Evolutionary conservation across 2,888 invertebrate species (phyloP).

Genomic region (Candidula unifasciata): DNA sequence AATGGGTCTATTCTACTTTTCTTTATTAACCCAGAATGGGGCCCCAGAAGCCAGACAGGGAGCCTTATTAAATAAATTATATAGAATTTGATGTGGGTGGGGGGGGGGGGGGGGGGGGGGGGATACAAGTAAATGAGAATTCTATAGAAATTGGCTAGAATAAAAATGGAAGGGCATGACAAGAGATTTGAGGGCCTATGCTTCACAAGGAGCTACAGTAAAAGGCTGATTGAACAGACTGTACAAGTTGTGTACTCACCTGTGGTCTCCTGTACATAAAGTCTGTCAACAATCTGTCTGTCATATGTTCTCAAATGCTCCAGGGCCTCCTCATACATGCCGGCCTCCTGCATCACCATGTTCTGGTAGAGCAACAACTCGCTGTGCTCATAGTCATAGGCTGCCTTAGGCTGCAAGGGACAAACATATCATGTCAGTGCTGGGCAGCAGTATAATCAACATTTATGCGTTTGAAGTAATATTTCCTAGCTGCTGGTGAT

Average conservation of each 20-base stretch:
- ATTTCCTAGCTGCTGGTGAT: too few relatives aligned
- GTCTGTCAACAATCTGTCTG: constrained; percentile 94
- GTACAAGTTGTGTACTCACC: constrained; percentile 81
- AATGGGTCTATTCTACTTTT: too few relatives aligned
- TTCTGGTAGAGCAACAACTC: constrained; percentile 98
- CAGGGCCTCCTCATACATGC: constrained; percentile 89
- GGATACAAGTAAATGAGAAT: too few relatives aligned
- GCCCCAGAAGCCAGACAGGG: too few relatives aligned
- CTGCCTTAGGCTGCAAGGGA: constrained; percentile 71
- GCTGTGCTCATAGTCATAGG: constrained; percentile 94
- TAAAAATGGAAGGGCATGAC: too few relatives aligned
- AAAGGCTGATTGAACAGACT: background rate
- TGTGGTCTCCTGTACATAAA: constrained; percentile 93
- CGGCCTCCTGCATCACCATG: constrained; percentile 94
- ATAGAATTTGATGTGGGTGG: too few relatives aligned
- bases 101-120: too few relatives aligned
- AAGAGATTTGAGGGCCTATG: background rate
- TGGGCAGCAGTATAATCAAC: too few relatives aligned
- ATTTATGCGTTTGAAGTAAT: too few relatives aligned
- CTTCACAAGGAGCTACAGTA: background rate
- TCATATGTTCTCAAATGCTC: constrained; percentile 91
- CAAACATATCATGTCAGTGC: background rate
- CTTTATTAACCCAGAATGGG: too few relatives aligned
- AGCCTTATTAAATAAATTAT: too few relatives aligned
- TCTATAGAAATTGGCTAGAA: too few relatives aligned